These are phyloP conservation scores for Galeruca laticollis DNA, from an alignment of 2,888 invertebrate genomes.

Conservation along the genomic window DNA sequence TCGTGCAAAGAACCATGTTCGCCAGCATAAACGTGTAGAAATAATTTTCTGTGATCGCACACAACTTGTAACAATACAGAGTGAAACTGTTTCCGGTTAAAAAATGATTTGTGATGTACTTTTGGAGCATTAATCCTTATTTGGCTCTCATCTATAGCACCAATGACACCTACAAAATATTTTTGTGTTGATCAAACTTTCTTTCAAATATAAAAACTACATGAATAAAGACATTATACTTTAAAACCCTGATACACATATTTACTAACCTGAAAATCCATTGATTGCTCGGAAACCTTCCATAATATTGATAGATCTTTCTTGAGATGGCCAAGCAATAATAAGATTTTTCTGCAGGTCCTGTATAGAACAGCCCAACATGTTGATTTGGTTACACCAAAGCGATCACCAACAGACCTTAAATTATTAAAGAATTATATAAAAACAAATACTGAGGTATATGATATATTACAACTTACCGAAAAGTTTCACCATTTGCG, in stretches of 20 bases:
- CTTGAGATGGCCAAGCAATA: not conserved
- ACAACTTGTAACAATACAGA: too few relatives aligned
- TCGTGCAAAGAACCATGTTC: too few relatives aligned
- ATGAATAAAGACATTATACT: not conserved
- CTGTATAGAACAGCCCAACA: constrained; percentile 23
- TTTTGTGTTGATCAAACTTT: too few relatives aligned
- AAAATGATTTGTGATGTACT: constrained; percentile 44
- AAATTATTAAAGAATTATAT: too few relatives aligned
- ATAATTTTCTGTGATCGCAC: too few relatives aligned
- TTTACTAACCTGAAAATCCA: not conserved
- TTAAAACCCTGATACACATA: not conserved
- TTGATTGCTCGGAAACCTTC: constrained; percentile 18
- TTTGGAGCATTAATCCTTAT: constrained; percentile 46
- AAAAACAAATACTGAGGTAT: too few relatives aligned
- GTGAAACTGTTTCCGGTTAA: too few relatives aligned
- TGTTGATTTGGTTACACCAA: constrained; percentile 23
- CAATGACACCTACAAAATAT: constrained; percentile 12
- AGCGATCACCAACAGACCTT: constrained; percentile 24
- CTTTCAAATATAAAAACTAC: too few relatives aligned
- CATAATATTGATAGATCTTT: constrained; percentile 1
- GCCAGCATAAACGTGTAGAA: too few relatives aligned
- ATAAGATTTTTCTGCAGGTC: constrained; percentile 23
- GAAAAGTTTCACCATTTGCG: too few relatives aligned
- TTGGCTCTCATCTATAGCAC: constrained; percentile 45
- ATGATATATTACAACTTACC: too few relatives aligned